Evolutionary conservation across 2,888 invertebrate species (phyloP).

Genomic region (Diarsia brunnea): DNA sequence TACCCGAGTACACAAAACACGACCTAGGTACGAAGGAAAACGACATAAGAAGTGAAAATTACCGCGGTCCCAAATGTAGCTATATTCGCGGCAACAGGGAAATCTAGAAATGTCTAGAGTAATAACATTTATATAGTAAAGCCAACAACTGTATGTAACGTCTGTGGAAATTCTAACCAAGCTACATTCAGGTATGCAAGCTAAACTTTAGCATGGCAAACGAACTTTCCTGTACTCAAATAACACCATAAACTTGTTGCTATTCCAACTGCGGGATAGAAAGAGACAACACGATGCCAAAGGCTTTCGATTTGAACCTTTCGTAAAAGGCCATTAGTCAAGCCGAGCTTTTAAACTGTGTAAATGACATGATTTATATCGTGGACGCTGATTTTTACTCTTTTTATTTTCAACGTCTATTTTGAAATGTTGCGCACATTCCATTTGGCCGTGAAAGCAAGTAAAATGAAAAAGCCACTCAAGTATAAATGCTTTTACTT

Average conservation of each 20-base stretch:
- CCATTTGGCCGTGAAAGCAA: slow-evolving; percentile 77
- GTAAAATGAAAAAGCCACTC: slow-evolving; percentile 77
- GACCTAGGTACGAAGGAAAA: background rate
- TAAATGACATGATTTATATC: slow-evolving; percentile 82
- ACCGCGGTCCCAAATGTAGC: background rate
- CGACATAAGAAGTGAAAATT: slow-evolving; percentile 7
- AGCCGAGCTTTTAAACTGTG: slow-evolving; percentile 81
- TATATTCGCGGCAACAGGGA: slow-evolving; percentile 34
- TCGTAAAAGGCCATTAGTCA: slow-evolving; percentile 80
- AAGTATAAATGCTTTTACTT: slow-evolving; percentile 71
- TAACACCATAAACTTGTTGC: slow-evolving; percentile 45
- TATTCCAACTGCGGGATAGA: slow-evolving; percentile 55
- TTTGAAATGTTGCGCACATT: slow-evolving; percentile 80
- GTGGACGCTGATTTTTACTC: slow-evolving; percentile 77
- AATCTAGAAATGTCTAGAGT: slow-evolving; percentile 34
- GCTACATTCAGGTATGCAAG: slow-evolving; percentile 35
- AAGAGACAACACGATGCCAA: slow-evolving; percentile 71
- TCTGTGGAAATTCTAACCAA: slow-evolving; percentile 14
- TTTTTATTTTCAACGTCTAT: slow-evolving; percentile 74
- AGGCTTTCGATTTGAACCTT: slow-evolving; percentile 69
- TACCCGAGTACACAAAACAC: background rate
- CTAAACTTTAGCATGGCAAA: slow-evolving; percentile 24
- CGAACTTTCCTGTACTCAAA: slow-evolving; percentile 39
- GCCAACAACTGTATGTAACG: slow-evolving; percentile 12
- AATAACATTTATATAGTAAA: slow-evolving; percentile 25